A percentile compares a stretch with the other conserved stretches of the same genome.
Conservation (phyloP, 2,113 vertebrate species). For the Aleadryas rufinucha region DNA sequence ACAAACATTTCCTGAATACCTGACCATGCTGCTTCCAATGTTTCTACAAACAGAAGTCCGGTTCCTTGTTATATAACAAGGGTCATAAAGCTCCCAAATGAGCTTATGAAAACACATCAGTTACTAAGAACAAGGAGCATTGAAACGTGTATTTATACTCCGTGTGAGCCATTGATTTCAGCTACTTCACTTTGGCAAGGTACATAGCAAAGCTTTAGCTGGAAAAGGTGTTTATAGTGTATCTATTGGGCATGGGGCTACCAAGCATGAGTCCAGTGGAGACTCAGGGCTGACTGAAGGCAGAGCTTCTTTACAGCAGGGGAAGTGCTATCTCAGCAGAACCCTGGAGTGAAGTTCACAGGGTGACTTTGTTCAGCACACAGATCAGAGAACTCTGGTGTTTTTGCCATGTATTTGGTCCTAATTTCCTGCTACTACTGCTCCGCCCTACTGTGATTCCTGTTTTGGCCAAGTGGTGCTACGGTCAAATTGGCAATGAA, state of each 20-base stretch:
- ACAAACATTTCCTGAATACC: background rate
- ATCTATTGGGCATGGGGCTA: background rate
- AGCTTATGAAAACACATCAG: background rate
- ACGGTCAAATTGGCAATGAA: background rate
- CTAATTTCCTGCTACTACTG: background rate
- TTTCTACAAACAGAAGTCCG: background rate
- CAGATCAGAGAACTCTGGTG: background rate
- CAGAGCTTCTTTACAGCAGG: accelerated
- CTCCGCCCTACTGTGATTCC: background rate
- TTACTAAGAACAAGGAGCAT: background rate
- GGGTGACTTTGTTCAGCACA: background rate
- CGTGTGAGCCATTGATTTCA: background rate
- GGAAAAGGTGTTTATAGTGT: background rate
- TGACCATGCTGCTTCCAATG: background rate
- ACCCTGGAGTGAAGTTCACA: background rate
- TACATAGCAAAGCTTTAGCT: background rate
- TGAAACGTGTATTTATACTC: background rate
- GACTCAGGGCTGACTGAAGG: background rate
- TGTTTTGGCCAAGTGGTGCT: background rate
- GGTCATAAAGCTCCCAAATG: background rate
- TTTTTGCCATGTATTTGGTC: background rate
- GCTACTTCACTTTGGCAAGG: background rate
- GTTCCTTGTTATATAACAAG: background rate
- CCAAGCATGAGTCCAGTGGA: background rate
- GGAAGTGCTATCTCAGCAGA: background rate